These are phyloP conservation scores for Ennomos fuscantarius DNA, from an alignment of 2,888 invertebrate genomes.

Conservation along the genomic window DNA sequence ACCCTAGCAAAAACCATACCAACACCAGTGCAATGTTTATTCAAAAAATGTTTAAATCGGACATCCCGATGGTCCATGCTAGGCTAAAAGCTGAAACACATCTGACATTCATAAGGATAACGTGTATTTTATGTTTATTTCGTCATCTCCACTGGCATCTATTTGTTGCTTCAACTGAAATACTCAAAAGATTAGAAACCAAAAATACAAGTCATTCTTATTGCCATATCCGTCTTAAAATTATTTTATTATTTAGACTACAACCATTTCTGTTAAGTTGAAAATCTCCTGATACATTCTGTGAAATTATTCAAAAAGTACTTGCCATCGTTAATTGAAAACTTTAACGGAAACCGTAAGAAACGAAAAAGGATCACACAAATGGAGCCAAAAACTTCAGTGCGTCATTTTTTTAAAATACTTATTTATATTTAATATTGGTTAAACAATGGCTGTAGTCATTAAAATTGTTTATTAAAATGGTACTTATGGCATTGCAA, in stretches of 20 bases:
- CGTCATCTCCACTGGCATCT: slow-evolving; percentile 3
- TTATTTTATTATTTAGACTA: slow-evolving; percentile 9
- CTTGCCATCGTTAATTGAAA: no score
- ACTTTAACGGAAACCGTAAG: no score
- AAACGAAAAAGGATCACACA: no score
- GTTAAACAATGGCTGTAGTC: no score
- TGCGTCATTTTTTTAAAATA: no score
- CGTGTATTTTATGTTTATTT: slow-evolving; percentile 8
- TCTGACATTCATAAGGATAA: slow-evolving; percentile 21
- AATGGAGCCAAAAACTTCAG: no score
- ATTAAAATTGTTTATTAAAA: no score
- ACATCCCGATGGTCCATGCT: slow-evolving; percentile 46
- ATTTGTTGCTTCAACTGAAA: slow-evolving; percentile 10
- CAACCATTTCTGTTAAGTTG: slow-evolving; percentile 2
- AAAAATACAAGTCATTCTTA: slow-evolving; percentile 17
- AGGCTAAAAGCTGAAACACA: slow-evolving; percentile 38
- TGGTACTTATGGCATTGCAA: no score
- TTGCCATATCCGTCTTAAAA: slow-evolving; percentile 18
- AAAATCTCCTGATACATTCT: background rate
- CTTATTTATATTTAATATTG: no score
- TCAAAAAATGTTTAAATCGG: slow-evolving; percentile 20
- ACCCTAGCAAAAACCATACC: slow-evolving; percentile 42
- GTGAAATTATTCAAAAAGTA: no score
- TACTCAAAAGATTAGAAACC: slow-evolving; percentile 7
- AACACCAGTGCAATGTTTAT: slow-evolving; percentile 43